Evolutionary conservation across 2,888 invertebrate genomes (phyloP).

Genomic region (Papilio protenor): DNA sequence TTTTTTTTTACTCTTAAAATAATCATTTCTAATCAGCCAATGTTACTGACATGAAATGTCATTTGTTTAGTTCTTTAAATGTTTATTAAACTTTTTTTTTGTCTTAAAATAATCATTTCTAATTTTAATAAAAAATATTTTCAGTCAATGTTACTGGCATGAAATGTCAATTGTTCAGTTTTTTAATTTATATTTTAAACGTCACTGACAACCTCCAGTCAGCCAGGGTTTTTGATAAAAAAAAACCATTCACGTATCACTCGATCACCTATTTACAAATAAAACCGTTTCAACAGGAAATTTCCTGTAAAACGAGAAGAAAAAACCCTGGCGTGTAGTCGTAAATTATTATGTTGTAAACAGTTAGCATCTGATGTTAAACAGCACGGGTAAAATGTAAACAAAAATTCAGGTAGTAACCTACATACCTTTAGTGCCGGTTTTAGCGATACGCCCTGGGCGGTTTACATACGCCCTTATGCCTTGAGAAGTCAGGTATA

Average conservation of each 20-base stretch:
- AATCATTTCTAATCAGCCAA: too few species aligned
- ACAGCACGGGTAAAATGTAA: slow-evolving; percentile 29
- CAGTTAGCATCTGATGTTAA: slow-evolving; percentile 16
- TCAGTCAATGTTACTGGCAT: not conserved
- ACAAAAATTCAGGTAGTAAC: slow-evolving; percentile 25
- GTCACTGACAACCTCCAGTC: too few species aligned
- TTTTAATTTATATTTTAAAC: too few species aligned
- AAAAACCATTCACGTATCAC: not conserved
- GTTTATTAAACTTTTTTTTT: too few species aligned
- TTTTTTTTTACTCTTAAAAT: too few species aligned
- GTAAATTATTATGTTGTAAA: slow-evolving; percentile 30
- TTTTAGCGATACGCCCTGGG: too few species aligned
- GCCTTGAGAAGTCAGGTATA: too few species aligned
- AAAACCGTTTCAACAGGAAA: slow-evolving; percentile 5
- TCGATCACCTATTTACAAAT: not conserved
- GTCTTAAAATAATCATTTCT: too few species aligned
- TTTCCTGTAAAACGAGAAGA: slow-evolving; percentile 9
- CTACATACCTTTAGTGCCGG: not conserved
- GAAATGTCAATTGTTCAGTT: not conserved
- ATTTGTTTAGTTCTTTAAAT: too few species aligned
- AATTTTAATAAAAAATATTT: too few species aligned
- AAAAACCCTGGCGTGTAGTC: not conserved
- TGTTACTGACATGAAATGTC: too few species aligned
- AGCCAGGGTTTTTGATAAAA: not conserved
- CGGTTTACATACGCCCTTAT: too few species aligned